phyloP scores from a whole-genome alignment of 2,888 invertebrate species.

The Volucella inflata region DNA sequence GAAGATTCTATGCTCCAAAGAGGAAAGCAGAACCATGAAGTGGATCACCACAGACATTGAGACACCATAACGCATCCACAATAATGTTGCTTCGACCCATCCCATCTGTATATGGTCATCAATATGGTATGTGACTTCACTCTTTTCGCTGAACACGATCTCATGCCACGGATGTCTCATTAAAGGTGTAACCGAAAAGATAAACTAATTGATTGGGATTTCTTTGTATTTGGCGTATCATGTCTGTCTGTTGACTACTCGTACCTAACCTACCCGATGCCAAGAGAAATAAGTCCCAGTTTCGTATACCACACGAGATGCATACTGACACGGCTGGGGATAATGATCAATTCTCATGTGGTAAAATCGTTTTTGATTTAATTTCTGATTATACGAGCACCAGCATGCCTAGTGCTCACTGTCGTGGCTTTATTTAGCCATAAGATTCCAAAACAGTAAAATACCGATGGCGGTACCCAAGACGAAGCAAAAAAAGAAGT shows the following conservation, averaged over 20 bases:
- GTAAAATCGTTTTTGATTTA: conserved; percentile 73
- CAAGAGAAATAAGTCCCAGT: too few species aligned
- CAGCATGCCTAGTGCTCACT: conserved; percentile 70
- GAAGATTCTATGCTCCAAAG: conserved; percentile 62
- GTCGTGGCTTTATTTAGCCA: conserved; percentile 74
- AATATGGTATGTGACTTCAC: conserved; percentile 56
- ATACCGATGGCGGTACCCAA: conserved; percentile 12
- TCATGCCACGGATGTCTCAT: conserved; percentile 74
- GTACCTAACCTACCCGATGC: conserved; percentile 29
- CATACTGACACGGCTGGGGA: conserved; percentile 41
- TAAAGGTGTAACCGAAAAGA: conserved; percentile 77
- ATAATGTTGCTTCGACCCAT: conserved; percentile 51
- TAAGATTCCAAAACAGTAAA: conserved; percentile 53
- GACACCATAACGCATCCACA: conserved; percentile 70
- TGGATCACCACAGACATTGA: conserved; percentile 67
- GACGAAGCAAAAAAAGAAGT: too few species aligned
- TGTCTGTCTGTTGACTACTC: conserved; percentile 8
- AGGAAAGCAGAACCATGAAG: conserved; percentile 74
- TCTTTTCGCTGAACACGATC: conserved; percentile 62
- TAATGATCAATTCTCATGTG: conserved; percentile 71
- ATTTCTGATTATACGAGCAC: conserved; percentile 59
- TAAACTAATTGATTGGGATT: conserved; percentile 77
- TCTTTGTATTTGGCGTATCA: conserved; percentile 54
- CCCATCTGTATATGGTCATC: conserved; percentile 62
- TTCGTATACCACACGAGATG: conserved; percentile 4